Conservation (phyloP, 2,797 vertebrate genomes). For the Notolabrus celidotus region DNA sequence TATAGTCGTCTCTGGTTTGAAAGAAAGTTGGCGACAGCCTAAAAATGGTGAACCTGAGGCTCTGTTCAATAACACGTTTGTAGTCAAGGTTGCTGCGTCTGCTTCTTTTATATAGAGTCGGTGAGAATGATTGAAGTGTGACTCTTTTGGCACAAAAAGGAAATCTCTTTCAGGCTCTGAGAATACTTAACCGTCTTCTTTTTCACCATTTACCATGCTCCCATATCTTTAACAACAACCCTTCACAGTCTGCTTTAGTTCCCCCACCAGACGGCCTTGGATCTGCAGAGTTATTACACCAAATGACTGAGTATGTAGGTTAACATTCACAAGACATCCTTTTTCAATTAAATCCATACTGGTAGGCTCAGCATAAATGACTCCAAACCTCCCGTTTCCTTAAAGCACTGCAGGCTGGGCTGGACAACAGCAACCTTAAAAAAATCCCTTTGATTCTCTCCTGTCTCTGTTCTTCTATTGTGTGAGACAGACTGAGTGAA, state of each 20-base stretch:
- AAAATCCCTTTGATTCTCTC: conserved; percentile 56
- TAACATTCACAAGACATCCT: conserved; percentile 66
- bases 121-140: conserved; percentile 6
- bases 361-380: conserved; percentile 64
- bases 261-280: conserved; percentile 64
- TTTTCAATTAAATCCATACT: conserved; percentile 76
- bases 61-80: neutral
- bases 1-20: neutral
- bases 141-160: conserved; percentile 10
- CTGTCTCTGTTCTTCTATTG: conserved; percentile 54
- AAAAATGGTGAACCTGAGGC: neutral
- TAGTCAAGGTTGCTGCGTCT: neutral
- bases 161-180: neutral
- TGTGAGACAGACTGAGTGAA: conserved; percentile 57
- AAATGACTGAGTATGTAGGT: conserved; percentile 60
- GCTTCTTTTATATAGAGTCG: neutral
- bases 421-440: conserved; percentile 45
- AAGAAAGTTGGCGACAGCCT: neutral
- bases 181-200: conserved; percentile 39
- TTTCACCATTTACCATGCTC: conserved; percentile 33
- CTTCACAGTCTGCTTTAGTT: conserved; percentile 47
- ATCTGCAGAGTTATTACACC: conserved; percentile 67
- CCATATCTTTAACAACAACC: conserved; percentile 42
- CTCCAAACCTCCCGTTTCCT: conserved; percentile 71
- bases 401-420: conserved; percentile 53